phyloP scores from a whole-genome alignment of 2,113 vertebrate genomes.

The Accipiter virgatus region DNA sequence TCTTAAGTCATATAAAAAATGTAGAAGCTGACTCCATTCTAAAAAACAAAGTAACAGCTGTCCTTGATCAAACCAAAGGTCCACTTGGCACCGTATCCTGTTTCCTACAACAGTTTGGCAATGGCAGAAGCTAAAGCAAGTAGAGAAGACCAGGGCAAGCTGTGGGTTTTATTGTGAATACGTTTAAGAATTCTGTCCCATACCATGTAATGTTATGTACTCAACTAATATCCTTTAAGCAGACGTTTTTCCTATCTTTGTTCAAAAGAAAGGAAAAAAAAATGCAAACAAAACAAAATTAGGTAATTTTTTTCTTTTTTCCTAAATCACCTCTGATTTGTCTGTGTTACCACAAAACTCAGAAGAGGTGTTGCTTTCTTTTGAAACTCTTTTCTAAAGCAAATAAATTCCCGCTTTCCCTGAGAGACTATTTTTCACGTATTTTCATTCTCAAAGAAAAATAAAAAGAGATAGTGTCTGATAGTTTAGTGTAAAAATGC shows the following conservation, averaged over 20 bases:
- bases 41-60: not conserved
- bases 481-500: not conserved
- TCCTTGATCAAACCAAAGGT: too few species aligned
- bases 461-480: not conserved
- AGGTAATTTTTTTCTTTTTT: not conserved
- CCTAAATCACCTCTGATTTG: not conserved
- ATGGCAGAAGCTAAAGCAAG: not conserved
- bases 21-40: not conserved
- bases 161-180: not conserved
- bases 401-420: not conserved
- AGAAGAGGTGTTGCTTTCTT: not conserved
- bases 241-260: not conserved
- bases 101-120: not conserved
- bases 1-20: not conserved
- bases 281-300: not conserved
- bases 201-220: not conserved
- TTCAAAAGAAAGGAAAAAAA: not conserved
- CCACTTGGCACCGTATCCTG: too few species aligned
- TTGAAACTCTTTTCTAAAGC: not conserved
- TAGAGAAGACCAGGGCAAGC: not conserved
- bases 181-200: not conserved
- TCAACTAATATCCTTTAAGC: not conserved
- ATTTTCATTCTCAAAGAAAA: not conserved
- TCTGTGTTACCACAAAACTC: not conserved
- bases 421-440: not conserved